Base-by-base conservation (phyloP, 2,113 vertebrate species). In the Trochalopteron elliotii region DNA sequence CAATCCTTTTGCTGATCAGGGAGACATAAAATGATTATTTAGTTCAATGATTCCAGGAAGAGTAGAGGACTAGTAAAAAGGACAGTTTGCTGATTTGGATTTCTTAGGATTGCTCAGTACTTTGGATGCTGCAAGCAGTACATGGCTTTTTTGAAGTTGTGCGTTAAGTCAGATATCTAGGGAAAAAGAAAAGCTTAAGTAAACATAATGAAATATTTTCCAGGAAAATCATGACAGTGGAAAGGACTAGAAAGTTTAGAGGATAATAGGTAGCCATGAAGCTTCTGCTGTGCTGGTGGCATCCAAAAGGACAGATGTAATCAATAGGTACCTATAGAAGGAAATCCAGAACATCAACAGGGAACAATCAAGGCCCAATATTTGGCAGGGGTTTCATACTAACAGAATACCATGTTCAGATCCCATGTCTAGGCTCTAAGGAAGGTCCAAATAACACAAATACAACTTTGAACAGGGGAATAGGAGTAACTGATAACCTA, bases 111-210 rank as follows among this genome's bases (percentile, higher is more conserved):
- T 50, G 35, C 39, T 77, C 35, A 49, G 68, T 24, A 53, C 30
- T 67, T 65, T 44, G 23, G 24, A 11, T 30, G 64, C 16, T 59
- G 40, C 23, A 52, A 90, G 30, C 15, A 80, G 11, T 5, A 40
- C 0, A 0, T 18, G 35, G 11, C 10, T 71, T 57, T 80, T 77
- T 33, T 68, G 2, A 56, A 77, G 20, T 30, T 3, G 1, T 10
- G 9, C 15, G 6, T 60, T 24, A 77, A 63, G 17, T 24, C 20
- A 22, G 33, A 39, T 7, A 10, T 13, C 9, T 39, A 65, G 60
- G 11, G 11, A 15, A 19, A 39, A 61, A 63, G 30, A 31, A 11
- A 45, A 10, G 5, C 13, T 27, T 27, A 49, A 81, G 81, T 39
- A 35, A 3, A 20, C 30, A 74, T 39, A 79, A n/a, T 3, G 2